These are phyloP conservation scores for Iselma pallidipennis DNA, from an alignment of 2,888 invertebrate genomes.

Conservation along the genomic window DNA sequence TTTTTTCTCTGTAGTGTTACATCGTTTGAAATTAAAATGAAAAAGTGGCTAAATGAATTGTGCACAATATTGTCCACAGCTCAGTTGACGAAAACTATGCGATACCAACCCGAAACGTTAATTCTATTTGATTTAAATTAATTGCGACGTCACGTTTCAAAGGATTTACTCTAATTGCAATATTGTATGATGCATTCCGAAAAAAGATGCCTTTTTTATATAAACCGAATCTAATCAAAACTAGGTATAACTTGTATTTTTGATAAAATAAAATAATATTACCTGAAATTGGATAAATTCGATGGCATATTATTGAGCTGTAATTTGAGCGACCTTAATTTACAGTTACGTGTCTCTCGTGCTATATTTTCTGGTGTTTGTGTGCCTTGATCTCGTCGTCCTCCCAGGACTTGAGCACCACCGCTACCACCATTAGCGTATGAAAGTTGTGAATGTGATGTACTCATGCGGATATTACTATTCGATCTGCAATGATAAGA, in stretches of 20 bases:
- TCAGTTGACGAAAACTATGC: not conserved
- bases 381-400: conserved; percentile 68
- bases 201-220: too few relatives aligned
- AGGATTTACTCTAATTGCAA: not conserved
- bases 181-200: too few relatives aligned
- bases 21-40: not conserved
- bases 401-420: conserved; percentile 36
- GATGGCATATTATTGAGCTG: conserved; percentile 67
- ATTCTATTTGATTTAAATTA: conserved; percentile 17
- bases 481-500: conserved; percentile 41
- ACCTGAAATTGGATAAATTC: conserved; percentile 63
- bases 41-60: not conserved
- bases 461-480: conserved; percentile 60
- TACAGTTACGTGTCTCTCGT: conserved; percentile 67
- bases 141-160: conserved; percentile 27
- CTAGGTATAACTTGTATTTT: too few relatives aligned
- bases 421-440: conserved; percentile 60
- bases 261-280: conserved; percentile 12
- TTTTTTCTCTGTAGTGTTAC: too few relatives aligned
- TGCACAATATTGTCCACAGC: not conserved
- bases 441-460: conserved; percentile 63
- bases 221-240: too few relatives aligned
- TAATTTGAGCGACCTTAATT: conserved; percentile 63
- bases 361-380: conserved; percentile 74
- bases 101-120: not conserved